A percentile compares a stretch with the other conserved stretches of the same genome.
These are phyloP conservation scores for Ricordea florida DNA, from an alignment of 92 coral and sea anemone genomes.

Conservation along the genomic window DNA sequence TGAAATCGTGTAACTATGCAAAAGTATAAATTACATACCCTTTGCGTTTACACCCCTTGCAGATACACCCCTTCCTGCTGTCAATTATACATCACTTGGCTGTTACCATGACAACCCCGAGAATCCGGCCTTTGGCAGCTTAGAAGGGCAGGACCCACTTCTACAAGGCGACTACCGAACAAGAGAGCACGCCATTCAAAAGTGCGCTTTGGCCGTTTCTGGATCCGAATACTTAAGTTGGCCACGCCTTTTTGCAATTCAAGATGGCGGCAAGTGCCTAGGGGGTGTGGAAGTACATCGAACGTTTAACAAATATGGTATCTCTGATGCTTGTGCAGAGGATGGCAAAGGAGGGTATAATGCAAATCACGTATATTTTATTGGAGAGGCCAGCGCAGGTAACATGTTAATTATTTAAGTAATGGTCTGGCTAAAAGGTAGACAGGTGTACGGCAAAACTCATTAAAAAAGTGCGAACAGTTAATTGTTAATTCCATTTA, in stretches of 20 bases:
- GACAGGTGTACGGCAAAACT: too few species aligned
- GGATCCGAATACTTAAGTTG: too few species aligned
- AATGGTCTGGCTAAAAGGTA: too few species aligned
- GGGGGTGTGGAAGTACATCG: background rate
- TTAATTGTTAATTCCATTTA: too few species aligned
- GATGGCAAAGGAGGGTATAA: background rate
- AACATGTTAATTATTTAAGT: too few species aligned
- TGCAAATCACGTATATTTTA: background rate
- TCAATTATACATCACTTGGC: background rate
- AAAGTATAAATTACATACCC: too few species aligned
- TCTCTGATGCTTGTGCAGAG: background rate
- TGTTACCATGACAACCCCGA: background rate
- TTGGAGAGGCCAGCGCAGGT: background rate
- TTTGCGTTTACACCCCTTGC: too few species aligned
- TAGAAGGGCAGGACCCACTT: slow-evolving; percentile 1
- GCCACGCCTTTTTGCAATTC: slow-evolving; percentile 1
- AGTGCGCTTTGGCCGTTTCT: slow-evolving; percentile 2
- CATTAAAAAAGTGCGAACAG: too few species aligned
- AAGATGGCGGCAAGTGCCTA: slow-evolving; percentile 15
- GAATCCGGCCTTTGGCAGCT: background rate
- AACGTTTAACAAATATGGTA: background rate
- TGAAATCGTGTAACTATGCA: too few species aligned
- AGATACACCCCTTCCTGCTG: background rate
- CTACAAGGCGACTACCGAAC: background rate
- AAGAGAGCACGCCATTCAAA: background rate